Evolutionary conservation across 2,888 invertebrate species (phyloP), one percentile per base, ranked within the genome.

Genomic region (Mesochorus sp.): DNA sequence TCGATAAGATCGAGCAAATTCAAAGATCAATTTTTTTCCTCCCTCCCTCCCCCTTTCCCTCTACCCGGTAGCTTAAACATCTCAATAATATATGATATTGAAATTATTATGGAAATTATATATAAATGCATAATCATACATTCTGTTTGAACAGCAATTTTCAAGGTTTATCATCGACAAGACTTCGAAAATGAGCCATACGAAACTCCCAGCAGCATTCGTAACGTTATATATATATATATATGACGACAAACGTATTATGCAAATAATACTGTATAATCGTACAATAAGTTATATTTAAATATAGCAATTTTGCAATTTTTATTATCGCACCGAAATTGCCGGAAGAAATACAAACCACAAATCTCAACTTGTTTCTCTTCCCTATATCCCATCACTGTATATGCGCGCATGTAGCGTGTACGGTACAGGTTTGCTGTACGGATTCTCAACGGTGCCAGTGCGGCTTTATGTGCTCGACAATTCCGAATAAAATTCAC

Each of bases 401-500:
- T 37, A 12, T 6, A 12, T 37, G 3, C 37, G 37, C n/a, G 12
- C 37, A 37, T 39, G 21, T 67, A 59, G 26, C 49, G 19, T 12
- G 26, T 17, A 55, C n/a, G n/a, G 66, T 59, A 61, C 44, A 75
- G 64, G 42, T 64, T 62, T 55, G 67, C 72, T 62, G n/a, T n/a
- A 67, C 67, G 59, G 55, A 59, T 59, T 51, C 66, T 47, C 71
- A 59, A 61, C 72, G 49, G 55, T 47, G 55, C 55, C 62, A 59
- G 64, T 31, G 70, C n/a, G 51, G 77, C 77, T 73, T 73, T 77
- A 72, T 77, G 72, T 68, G 62, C 62, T 72, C 77, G 77, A 73
- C 72, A 67, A 72, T 73, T 77, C 14, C 72, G 72, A 77, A 67
- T 74, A 68, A 68, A 78, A 78, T 78, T 64, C 68, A 78, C 68